Percentiles rank a stretch among this genome's conserved stretches.
phyloP scores from a whole-genome alignment of 2,113 vertebrate genomes.

The Rhea americana region DNA sequence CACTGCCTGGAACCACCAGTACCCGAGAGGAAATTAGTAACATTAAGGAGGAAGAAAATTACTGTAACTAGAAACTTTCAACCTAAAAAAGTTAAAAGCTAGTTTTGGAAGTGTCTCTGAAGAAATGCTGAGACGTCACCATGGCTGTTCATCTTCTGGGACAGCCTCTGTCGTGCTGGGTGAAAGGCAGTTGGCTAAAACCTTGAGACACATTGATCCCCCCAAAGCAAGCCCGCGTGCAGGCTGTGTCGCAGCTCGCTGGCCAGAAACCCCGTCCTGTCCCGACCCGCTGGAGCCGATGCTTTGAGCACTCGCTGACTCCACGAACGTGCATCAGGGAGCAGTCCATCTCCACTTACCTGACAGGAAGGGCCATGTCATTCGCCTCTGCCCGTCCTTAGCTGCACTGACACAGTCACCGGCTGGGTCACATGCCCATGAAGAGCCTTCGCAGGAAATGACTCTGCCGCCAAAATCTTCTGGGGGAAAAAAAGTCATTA shows the following conservation, averaged over 20 bases:
- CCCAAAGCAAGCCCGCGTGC: too few relatives aligned
- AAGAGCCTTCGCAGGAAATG: neutral
- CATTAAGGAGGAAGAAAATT: neutral
- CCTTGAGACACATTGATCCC: fast-evolving
- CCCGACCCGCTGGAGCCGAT: fast-evolving
- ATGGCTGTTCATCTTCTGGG: neutral
- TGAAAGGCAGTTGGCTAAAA: neutral
- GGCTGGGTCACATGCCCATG: neutral
- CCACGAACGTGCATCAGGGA: fast-evolving
- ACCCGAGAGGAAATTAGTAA: neutral
- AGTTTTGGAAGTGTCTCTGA: neutral
- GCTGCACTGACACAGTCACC: neutral
- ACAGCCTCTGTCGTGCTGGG: neutral
- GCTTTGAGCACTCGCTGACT: neutral
- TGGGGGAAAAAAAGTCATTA: neutral
- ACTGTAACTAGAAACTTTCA: neutral
- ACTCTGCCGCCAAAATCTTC: neutral
- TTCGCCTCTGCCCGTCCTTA: neutral
- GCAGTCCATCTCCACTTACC: neutral
- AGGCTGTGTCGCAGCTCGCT: neutral
- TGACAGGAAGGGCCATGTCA: fast-evolving
- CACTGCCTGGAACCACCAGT: neutral
- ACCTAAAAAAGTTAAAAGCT: too few relatives aligned
- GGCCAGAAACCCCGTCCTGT: neutral
- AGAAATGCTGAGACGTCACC: neutral